Evolutionary conservation across 2,888 invertebrate genomes (phyloP), one percentile per base, ranked within the genome.

Genomic region (Invenusta paracnida): DNA sequence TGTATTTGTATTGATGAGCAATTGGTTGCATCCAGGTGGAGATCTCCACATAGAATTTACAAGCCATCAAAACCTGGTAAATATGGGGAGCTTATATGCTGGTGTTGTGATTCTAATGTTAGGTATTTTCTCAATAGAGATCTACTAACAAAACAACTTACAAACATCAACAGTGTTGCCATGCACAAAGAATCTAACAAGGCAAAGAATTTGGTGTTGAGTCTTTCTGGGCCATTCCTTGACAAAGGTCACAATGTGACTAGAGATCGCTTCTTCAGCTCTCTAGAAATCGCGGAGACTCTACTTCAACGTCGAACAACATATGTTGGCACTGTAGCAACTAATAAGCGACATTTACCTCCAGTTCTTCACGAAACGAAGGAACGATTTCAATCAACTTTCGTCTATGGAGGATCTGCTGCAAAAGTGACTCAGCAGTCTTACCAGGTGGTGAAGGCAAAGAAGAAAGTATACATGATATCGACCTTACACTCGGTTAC

Each of bases 21-120:
- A 30, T 82, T 82, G 29, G 31, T 82, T 11, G 11, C 29, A 82
- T 82, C 82, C 2, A 82, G 31, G 27, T 82, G 82, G 5, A 11
- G 82, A 11, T 82, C 31, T 11, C 82, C 82, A n/a, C 82, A 82
- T 28, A 11, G 29, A 30, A 82, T 30, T 2, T 82, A 82, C 29
- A 82, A 82, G 13, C 82, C 82, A 82, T 29, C 82, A 25, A 82
- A 82, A 28, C 82, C 82, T 17, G 82, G 82, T 30, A 25, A 82
- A 30, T 82, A 30, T 30, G 82, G 82, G n/a, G 82, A 82, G 27
- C n/a, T 82, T 25, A 23, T 82, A 11, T 28, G 82, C n/a, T 82
- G 82, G 82, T 29, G 30, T 82, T 82, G 30, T 28, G 82, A 82
- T 25, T 73, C 73, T 23, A 73, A 73, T 25, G 73, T 2, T 13